A percentile compares a stretch with the other conserved stretches of the same genome.
These are phyloP conservation scores for Myotis brandtii DNA, from an alignment of 2,113 vertebrate species.

Conservation along the genomic window DNA sequence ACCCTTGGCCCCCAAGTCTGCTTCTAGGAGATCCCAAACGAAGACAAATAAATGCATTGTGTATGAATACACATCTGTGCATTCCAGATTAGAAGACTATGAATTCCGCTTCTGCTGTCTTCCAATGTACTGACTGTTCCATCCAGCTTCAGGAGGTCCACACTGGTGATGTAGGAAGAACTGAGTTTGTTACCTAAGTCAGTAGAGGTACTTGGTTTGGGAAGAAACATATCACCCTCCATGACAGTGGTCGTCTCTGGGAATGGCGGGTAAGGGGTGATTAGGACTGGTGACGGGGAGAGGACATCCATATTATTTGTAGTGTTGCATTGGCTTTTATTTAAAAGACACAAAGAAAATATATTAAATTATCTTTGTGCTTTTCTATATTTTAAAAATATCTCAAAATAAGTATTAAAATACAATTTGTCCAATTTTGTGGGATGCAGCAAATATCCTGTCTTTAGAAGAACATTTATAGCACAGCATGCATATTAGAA, in stretches of 20 bases:
- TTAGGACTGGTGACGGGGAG: background rate
- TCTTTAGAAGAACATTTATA: background rate
- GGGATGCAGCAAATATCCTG: background rate
- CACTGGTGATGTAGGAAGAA: background rate
- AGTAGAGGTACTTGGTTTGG: background rate
- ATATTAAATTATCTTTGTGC: background rate
- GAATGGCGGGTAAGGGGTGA: background rate
- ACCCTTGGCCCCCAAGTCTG: background rate
- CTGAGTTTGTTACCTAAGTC: background rate
- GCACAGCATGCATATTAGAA: background rate
- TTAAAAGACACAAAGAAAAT: background rate
- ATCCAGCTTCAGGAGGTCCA: background rate
- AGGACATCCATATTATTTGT: background rate
- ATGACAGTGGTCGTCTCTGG: background rate
- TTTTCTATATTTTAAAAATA: background rate
- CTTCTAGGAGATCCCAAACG: background rate
- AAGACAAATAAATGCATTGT: background rate
- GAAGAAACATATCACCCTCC: background rate
- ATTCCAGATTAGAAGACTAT: background rate
- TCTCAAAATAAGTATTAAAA: constrained; percentile 1
- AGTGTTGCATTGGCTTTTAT: background rate
- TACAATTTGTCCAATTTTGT: background rate
- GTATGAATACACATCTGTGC: background rate
- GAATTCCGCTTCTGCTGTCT: background rate
- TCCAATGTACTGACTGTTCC: background rate